Base-by-base conservation (phyloP, 2,113 vertebrate genomes). In the Cisticola juncidis region DNA sequence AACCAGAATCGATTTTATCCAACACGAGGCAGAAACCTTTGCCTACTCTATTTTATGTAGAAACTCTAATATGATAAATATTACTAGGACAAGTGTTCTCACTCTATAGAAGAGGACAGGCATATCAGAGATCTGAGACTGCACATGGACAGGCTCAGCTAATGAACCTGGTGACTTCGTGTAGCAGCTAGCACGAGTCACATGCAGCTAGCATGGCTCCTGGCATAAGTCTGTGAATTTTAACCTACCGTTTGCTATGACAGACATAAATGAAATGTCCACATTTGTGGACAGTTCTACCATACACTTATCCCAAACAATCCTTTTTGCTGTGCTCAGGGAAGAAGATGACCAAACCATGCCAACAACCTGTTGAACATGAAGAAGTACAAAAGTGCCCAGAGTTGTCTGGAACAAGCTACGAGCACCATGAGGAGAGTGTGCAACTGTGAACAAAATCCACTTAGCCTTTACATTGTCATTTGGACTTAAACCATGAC, bases 341-440 rank as follows among this genome's bases (percentile, higher is more conserved):
- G 13, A 48, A 73, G 57, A 2, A 83, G 13, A 57, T 12, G n/a
- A 28, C 5, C 6, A 19, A 77, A 70, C 5, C 25, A 35, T 20
- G 9, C 8, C 80, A 80, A 88, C 5, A 88, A 16, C 6, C 6
- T 65, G 12, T 12, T 38, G 33, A 62, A 62, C 51, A 53, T 38
- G 8, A 62, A 64, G 44, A 64, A 80, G 36, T n/a, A 23, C 15
- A 38, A 23, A 68, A 47, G 16, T 7, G 6, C 54, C 28, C 2
- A 0, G 44, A 51, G 56, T 7, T 23, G 4, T 5, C 51, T 73
- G 29, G 12, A 86, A 38, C 31, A 70, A 62, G 38, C 13, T 38
- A 13, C 0, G 1, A 73, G 18, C 4, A 5, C 23, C 11, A 81
- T 3, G 36, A 38, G 31, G 1, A 23, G 17, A 4, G 51, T 33